Conservation (phyloP, 2,888 invertebrate species). For the Melanostoma scalare region DNA sequence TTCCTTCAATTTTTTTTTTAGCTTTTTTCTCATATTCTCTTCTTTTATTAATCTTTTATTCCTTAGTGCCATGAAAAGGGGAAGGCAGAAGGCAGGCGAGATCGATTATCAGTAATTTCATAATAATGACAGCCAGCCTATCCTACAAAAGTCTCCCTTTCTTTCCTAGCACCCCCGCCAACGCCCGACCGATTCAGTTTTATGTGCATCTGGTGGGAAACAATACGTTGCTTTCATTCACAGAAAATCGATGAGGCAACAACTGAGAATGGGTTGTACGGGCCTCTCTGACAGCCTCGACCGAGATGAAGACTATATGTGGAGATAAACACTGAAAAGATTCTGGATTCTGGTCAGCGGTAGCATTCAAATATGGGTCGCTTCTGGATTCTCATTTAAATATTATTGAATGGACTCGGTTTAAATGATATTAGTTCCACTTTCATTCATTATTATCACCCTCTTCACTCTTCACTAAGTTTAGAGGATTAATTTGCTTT, state of each 20-base stretch:
- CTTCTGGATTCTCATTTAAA: conserved; percentile 61
- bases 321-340: background rate
- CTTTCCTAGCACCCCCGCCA: background rate
- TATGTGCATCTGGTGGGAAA: conserved; percentile 55
- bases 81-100: conserved; percentile 36
- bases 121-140: conserved; percentile 68
- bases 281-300: conserved; percentile 34
- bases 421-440: conserved; percentile 40
- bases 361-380: conserved; percentile 62
- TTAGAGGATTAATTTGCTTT: conserved; percentile 8
- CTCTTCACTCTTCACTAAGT: background rate
- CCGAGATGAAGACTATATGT: conserved; percentile 45
- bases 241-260: conserved; percentile 61
- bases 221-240: conserved; percentile 66
- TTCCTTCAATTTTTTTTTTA: conserved; percentile 20
- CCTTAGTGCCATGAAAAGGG: conserved; percentile 2
- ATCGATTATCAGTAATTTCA: conserved; percentile 72
- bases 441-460: conserved; percentile 26
- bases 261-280: conserved; percentile 16
- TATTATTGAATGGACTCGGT: conserved; percentile 58
- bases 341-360: conserved; percentile 58
- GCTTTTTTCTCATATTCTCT: conserved; percentile 40
- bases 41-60: conserved; percentile 68
- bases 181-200: conserved; percentile 9
- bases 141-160: conserved; percentile 14